phyloP scores from a whole-genome alignment of 2,797 vertebrate species.

The Sylvilagus floridanus region DNA sequence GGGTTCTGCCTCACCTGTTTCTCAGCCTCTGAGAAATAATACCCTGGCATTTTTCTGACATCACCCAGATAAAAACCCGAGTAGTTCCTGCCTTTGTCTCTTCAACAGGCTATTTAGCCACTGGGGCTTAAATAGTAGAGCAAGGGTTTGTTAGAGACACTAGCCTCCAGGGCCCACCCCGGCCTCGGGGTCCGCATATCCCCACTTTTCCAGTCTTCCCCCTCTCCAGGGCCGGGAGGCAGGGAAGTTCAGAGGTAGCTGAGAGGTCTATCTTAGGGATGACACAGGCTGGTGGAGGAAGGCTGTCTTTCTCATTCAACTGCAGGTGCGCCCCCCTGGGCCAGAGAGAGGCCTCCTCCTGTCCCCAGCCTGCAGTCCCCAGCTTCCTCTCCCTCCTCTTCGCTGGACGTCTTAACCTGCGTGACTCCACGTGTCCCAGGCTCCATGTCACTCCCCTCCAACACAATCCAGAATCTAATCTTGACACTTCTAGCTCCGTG shows the following conservation, averaged over 20 bases:
- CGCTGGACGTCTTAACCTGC: neutral
- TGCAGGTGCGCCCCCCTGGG: neutral
- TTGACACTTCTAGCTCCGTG: neutral
- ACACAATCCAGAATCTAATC: neutral
- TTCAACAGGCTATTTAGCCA: neutral
- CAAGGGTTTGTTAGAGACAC: slow-evolving; percentile 31
- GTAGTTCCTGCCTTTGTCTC: neutral
- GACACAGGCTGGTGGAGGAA: neutral
- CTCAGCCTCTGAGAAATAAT: slow-evolving; percentile 12
- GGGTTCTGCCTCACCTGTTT: neutral
- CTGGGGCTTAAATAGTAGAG: slow-evolving; percentile 32
- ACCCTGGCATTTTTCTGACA: slow-evolving; percentile 20
- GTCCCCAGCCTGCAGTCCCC: fast-evolving
- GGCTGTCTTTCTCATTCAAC: neutral
- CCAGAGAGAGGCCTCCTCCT: neutral
- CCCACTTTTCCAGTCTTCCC: neutral
- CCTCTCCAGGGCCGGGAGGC: neutral
- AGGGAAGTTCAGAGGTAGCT: neutral
- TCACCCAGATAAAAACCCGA: slow-evolving; percentile 2
- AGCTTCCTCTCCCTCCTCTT: neutral
- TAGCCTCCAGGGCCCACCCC: neutral
- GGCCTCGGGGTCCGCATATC: neutral
- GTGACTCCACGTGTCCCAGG: neutral
- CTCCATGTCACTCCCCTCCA: neutral
- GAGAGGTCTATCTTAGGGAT: neutral